A percentile compares a stretch with the other conserved stretches of the same genome.
Evolutionary conservation across 2,113 vertebrate genomes (phyloP).

Genomic region (Solea solea): DNA sequence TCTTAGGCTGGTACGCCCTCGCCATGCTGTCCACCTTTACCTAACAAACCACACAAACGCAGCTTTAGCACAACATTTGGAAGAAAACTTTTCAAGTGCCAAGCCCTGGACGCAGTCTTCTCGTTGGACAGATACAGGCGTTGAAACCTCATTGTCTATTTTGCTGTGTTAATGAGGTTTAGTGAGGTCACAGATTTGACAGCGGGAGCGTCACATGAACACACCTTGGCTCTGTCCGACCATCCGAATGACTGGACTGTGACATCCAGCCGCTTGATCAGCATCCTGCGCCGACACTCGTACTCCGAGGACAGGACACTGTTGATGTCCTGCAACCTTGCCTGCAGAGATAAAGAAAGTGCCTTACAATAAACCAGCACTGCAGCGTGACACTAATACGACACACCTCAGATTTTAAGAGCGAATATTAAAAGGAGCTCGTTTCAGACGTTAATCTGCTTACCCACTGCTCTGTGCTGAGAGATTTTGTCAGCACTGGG

Average conservation of each 20-base stretch:
- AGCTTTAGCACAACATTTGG: too few relatives aligned
- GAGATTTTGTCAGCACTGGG: constrained; percentile 84
- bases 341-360: constrained; percentile 72
- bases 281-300: constrained; percentile 92
- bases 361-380: not conserved
- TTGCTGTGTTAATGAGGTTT: not conserved
- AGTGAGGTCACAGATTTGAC: not conserved
- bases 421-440: not conserved
- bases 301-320: constrained; percentile 87
- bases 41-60: constrained; percentile 62
- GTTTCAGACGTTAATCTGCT: constrained; percentile 25
- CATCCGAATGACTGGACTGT: constrained; percentile 97
- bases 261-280: constrained; percentile 96
- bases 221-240: constrained; percentile 95
- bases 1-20: constrained; percentile 90
- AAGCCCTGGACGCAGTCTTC: too few relatives aligned
- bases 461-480: constrained; percentile 88
- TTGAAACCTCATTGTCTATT: not conserved
- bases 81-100: too few relatives aligned
- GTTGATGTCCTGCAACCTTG: constrained; percentile 87
- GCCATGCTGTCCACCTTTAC: constrained; percentile 93
- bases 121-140: too few relatives aligned
- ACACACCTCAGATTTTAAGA: not conserved
- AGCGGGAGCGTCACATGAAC: not conserved
- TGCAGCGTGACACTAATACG: not conserved